These are phyloP conservation scores for Drosophila ananassae DNA, from an alignment of 1,140 invertebrate genomes.

Conservation along the genomic window DNA sequence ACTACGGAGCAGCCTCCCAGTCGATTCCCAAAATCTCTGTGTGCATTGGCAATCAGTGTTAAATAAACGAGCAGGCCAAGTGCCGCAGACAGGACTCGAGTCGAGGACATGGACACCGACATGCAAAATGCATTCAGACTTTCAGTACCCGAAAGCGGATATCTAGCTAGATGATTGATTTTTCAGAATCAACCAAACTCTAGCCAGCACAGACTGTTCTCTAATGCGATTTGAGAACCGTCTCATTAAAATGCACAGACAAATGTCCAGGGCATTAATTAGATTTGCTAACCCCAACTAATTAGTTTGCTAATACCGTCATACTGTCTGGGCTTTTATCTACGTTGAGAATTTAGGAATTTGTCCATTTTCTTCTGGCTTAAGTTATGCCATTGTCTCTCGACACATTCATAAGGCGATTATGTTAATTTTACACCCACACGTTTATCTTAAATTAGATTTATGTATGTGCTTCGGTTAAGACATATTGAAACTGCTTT, in stretches of 20 bases:
- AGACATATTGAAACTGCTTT: conserved; percentile 3
- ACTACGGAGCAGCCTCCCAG: conserved; percentile 18
- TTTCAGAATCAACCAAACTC: conserved; percentile 13
- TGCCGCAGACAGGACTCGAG: conserved; percentile 9
- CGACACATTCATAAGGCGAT: conserved; percentile 55
- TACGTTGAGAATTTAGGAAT: background rate
- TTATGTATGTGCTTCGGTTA: conserved; percentile 1
- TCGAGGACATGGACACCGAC: conserved; percentile 41
- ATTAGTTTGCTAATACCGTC: conserved; percentile 47
- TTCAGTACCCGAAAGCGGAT: conserved; percentile 1
- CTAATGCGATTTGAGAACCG: conserved; percentile 33
- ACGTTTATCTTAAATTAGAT: conserved; percentile 43
- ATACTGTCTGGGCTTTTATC: conserved; percentile 19
- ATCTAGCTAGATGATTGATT: conserved; percentile 60
- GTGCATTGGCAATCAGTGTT: conserved; percentile 80
- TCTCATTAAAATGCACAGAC: conserved; percentile 41
- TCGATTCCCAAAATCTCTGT: conserved; percentile 61
- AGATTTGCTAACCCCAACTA: conserved; percentile 56
- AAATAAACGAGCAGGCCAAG: conserved; percentile 71
- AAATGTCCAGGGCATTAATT: conserved; percentile 40
- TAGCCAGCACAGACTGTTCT: background rate
- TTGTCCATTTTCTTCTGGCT: conserved; percentile 2
- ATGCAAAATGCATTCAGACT: conserved; percentile 55
- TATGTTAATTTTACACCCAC: conserved; percentile 54
- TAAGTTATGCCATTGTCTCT: conserved; percentile 24